Evolutionary conservation across 2,888 invertebrate genomes (phyloP).

Genomic region (Tyria jacobaeae): DNA sequence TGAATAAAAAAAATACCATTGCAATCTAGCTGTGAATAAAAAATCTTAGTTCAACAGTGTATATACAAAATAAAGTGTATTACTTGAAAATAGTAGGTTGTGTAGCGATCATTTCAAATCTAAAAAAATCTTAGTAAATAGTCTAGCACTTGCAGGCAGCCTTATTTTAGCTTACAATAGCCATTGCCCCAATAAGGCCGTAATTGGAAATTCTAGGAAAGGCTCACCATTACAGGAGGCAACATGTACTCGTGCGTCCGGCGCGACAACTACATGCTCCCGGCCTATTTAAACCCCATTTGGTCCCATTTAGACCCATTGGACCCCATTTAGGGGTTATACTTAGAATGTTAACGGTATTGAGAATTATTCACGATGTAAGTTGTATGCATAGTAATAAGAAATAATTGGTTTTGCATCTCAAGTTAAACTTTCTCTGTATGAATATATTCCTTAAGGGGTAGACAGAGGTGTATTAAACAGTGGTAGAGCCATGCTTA

Average conservation of each 20-base stretch:
- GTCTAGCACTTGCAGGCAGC: constrained; percentile 11
- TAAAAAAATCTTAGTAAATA: constrained; percentile 18
- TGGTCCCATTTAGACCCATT: constrained; percentile 53
- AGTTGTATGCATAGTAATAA: constrained; percentile 25
- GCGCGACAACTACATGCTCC: constrained; percentile 62
- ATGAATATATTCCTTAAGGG: too few relatives aligned
- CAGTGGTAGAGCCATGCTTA: too few relatives aligned
- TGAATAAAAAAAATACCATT: too few relatives aligned
- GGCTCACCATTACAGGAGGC: constrained; percentile 57
- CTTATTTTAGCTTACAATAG: constrained; percentile 62
- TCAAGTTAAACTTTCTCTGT: not conserved
- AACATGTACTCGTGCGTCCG: constrained; percentile 54
- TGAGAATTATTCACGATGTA: constrained; percentile 37
- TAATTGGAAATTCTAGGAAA: constrained; percentile 76
- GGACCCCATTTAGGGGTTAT: constrained; percentile 51
- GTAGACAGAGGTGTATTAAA: too few relatives aligned
- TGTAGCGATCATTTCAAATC: not conserved
- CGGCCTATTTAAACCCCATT: constrained; percentile 55
- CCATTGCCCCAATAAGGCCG: constrained; percentile 70
- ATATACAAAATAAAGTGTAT: too few relatives aligned
- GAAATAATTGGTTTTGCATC: constrained; percentile 33
- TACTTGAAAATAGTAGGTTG: too few relatives aligned
- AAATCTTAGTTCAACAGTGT: not conserved
- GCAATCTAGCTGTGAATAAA: too few relatives aligned
- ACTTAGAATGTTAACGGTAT: constrained; percentile 38